A percentile compares a stretch with the other conserved stretches of the same genome.
Conservation (phyloP, 2,113 vertebrate species). For the Oncorhynchus mykiss region DNA sequence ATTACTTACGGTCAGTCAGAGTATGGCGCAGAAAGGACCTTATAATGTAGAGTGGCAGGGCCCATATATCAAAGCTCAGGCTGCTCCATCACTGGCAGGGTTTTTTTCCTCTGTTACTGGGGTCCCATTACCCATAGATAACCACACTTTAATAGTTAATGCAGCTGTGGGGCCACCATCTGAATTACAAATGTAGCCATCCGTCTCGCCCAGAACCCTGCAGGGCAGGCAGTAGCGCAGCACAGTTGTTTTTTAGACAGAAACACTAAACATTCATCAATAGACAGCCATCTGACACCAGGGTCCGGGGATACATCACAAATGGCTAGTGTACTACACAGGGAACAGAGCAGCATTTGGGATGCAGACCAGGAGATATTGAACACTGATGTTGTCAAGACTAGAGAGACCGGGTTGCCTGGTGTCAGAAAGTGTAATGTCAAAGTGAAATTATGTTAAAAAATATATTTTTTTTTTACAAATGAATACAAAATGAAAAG, state of each 20-base stretch:
- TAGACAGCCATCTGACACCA: constrained; percentile 61
- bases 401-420: constrained; percentile 61
- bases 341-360: no score
- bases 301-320: constrained; percentile 10
- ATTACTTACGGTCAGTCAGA: constrained; percentile 33
- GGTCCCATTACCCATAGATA: constrained; percentile 64
- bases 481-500: no score
- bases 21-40: constrained; percentile 13
- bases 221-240: constrained; percentile 39
- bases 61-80: constrained; percentile 45
- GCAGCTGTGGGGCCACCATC: constrained; percentile 56
- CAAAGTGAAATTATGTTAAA: constrained; percentile 11
- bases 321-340: no score
- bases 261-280: constrained; percentile 70
- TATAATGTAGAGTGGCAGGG: constrained; percentile 19
- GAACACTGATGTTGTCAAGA: constrained; percentile 57
- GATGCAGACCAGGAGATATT: constrained; percentile 34
- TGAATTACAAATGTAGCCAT: constrained; percentile 71
- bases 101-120: constrained; percentile 54
- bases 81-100: constrained; percentile 28
- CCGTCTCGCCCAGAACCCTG: constrained; percentile 61
- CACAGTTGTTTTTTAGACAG: constrained; percentile 45
- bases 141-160: constrained; percentile 78
- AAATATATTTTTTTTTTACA: no score
- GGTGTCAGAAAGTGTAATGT: constrained; percentile 58